Evolutionary conservation across 1,140 invertebrate genomes (phyloP).

Genomic region (Propsilocerus akamusi): DNA sequence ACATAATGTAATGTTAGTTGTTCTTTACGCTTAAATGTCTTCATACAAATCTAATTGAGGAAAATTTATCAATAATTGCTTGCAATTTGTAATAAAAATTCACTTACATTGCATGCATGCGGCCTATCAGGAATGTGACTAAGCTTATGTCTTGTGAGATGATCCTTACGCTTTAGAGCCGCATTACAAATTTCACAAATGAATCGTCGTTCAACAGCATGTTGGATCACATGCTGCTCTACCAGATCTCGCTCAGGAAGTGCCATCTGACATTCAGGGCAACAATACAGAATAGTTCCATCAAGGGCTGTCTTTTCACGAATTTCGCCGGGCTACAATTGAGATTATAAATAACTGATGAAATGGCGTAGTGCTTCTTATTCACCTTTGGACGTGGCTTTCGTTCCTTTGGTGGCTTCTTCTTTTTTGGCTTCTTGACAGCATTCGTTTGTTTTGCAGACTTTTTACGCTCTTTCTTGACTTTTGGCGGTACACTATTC

Average conservation of each 20-base stretch:
- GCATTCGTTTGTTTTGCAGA: slow-evolving; percentile 21
- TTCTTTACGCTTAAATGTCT: slow-evolving; percentile 71
- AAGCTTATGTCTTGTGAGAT: slow-evolving; percentile 59
- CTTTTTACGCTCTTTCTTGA: neutral
- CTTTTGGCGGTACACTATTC: neutral
- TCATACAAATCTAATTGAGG: slow-evolving; percentile 43
- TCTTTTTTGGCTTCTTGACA: slow-evolving; percentile 67
- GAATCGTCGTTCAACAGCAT: slow-evolving; percentile 57
- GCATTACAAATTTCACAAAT: slow-evolving; percentile 75
- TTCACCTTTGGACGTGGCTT: slow-evolving; percentile 34
- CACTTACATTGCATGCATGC: slow-evolving; percentile 51
- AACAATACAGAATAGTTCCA: slow-evolving; percentile 66
- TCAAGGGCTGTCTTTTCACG: slow-evolving; percentile 62
- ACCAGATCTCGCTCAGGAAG: slow-evolving; percentile 63
- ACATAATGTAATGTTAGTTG: slow-evolving; percentile 68
- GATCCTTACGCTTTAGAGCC: slow-evolving; percentile 63
- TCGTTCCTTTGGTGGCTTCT: slow-evolving; percentile 55
- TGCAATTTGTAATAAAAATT: neutral
- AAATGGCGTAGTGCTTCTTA: neutral
- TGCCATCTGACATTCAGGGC: slow-evolving; percentile 73
- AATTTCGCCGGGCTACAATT: slow-evolving; percentile 63
- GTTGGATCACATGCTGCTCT: slow-evolving; percentile 66
- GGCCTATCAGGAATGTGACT: slow-evolving; percentile 64
- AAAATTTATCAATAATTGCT: neutral
- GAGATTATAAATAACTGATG: slow-evolving; percentile 18